Evolutionary conservation across 2,113 vertebrate genomes (phyloP).

Genomic region (Oxyruncus cristatus): DNA sequence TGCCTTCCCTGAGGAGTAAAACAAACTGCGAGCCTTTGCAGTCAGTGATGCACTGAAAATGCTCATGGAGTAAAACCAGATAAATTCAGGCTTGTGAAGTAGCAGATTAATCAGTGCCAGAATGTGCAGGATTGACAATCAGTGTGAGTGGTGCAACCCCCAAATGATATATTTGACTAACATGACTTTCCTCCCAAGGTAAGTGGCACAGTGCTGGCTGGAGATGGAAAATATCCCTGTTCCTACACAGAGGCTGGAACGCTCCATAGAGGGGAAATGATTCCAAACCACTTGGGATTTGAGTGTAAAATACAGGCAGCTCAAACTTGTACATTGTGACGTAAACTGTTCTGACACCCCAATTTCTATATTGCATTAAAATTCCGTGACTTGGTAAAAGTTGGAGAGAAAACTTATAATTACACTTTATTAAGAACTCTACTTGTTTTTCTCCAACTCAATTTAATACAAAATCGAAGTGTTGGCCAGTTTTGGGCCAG

Average conservation of each 20-base stretch:
- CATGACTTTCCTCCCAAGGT: background rate
- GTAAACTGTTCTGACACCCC: background rate
- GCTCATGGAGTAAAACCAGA: background rate
- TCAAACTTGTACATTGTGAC: background rate
- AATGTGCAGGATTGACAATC: background rate
- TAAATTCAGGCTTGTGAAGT: background rate
- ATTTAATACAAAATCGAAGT: background rate
- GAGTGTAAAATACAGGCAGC: background rate
- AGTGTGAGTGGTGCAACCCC: background rate
- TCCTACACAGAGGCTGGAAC: background rate
- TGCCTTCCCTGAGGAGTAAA: constrained; percentile 85
- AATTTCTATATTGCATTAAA: background rate
- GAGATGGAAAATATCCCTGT: accelerated
- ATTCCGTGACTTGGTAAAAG: background rate
- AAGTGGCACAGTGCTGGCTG: background rate
- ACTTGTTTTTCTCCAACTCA: background rate
- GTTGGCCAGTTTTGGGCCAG: background rate
- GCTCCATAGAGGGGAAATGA: background rate
- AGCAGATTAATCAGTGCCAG: background rate
- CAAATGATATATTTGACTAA: background rate
- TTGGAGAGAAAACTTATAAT: background rate
- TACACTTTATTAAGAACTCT: background rate
- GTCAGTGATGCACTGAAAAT: background rate
- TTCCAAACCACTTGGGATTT: background rate
- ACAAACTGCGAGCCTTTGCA: constrained; percentile 61